Evolutionary conservation across 2,797 vertebrate genomes (phyloP).

Genomic region (Heteromormyrus szaboi): DNA sequence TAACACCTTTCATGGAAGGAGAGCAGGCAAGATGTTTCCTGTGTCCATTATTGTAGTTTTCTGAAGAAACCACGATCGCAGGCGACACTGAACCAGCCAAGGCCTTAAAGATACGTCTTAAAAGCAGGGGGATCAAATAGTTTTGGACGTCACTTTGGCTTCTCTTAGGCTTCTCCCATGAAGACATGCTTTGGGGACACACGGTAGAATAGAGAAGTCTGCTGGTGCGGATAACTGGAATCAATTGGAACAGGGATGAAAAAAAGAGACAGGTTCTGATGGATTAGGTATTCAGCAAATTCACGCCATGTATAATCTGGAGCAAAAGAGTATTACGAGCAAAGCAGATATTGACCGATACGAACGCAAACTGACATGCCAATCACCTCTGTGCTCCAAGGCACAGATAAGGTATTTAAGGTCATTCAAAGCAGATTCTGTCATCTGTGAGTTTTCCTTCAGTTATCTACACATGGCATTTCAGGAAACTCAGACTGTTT

Average conservation of each 20-base stretch:
- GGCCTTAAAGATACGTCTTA: not conserved
- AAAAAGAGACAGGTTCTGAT: not conserved
- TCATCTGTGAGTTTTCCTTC: not conserved
- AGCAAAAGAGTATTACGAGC: conserved; percentile 7
- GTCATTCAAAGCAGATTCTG: conserved; percentile 16
- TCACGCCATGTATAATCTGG: not conserved
- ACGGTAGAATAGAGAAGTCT: not conserved
- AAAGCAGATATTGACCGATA: conserved; percentile 10
- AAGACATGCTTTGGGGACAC: conserved; percentile 1
- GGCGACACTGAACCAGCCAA: not conserved
- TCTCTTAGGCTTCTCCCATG: not conserved
- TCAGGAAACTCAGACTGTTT: not conserved
- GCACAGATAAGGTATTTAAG: conserved; percentile 18
- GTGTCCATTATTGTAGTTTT: not conserved
- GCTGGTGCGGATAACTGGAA: conserved; percentile 11
- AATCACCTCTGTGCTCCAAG: conserved; percentile 6
- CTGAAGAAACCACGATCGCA: not conserved
- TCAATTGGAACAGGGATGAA: conserved; percentile 5
- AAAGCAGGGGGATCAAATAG: not conserved
- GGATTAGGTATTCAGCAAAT: conserved; percentile 15
- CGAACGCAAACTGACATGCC: conserved; percentile 13
- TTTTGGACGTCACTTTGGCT: not conserved
- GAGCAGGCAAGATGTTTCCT: not conserved
- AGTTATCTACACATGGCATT: not conserved
- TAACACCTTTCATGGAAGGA: not conserved